Evolutionary conservation across 35 echinoderm and acorn worm species (phyloP).

Genomic region (Apostichopus californicus): DNA sequence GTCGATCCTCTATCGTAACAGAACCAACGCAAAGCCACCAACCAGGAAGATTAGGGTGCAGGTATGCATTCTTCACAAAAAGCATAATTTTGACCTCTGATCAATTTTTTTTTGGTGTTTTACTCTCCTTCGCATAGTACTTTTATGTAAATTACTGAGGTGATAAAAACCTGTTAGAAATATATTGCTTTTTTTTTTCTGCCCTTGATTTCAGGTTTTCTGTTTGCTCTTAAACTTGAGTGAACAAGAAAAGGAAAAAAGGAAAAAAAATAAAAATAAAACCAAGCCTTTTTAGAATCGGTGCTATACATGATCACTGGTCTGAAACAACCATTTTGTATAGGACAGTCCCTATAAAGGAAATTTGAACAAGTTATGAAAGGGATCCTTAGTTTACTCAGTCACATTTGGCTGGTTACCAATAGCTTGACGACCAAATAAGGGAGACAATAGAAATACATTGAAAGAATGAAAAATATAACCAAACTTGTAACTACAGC

Average conservation of each 20-base stretch:
- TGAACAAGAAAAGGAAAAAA: not conserved
- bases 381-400: not conserved
- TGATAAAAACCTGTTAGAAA: not conserved
- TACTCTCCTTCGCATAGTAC: not conserved
- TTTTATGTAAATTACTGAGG: slow-evolving; percentile 1
- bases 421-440: not conserved
- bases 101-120: not conserved
- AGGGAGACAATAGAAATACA: not conserved
- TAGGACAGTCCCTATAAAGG: not conserved
- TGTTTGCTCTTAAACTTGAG: not conserved
- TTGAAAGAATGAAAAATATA: not conserved
- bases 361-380: not conserved
- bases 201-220: not conserved
- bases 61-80: not conserved
- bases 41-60: not conserved
- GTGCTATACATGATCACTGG: not conserved
- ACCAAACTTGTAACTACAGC: not conserved
- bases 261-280: not conserved
- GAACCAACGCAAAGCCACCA: not conserved
- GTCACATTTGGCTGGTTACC: not conserved
- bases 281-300: not conserved
- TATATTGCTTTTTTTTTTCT: not conserved
- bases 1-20: no score
- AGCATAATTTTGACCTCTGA: not conserved
- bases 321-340: not conserved